Evolutionary conservation across 2,113 vertebrate species (phyloP), one percentile per base, ranked within the genome.

Genomic region (Prolemur simus): DNA sequence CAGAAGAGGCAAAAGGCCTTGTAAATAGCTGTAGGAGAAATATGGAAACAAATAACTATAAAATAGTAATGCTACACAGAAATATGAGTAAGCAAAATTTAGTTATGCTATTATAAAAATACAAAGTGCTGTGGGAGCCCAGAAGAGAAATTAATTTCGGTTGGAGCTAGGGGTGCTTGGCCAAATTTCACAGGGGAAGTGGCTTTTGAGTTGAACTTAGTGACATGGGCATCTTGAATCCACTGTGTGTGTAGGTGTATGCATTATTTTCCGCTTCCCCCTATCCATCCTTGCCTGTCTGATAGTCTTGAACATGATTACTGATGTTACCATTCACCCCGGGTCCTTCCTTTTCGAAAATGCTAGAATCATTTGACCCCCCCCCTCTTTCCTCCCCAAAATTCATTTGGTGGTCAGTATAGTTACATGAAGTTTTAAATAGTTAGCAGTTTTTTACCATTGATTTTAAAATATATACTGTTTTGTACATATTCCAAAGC

Each of bases 111-210:
- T 81, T 77, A 20, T 34, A 77, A 95, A 95, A 94, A 73, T 39
- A 15, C 37, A 29, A 58, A 91, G 32, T 73, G 27, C 54, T 32
- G 0, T 86, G 32, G 68, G 13, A 82, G 12, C 29, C 56, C 15
- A 95, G 66, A 68, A 80, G n/a, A 69, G 37, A 97, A 81, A 74
- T 56, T 64, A 56, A 71, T 81, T 95, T 37, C n/a, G 52, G 42
- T n/a, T 84, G 45, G 68, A 89, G 18, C 9, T 15, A 23, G 49
- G 3, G 54, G 49, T 77, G 20, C 49, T 88, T 45, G 29, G 66
- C 9, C n/a, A 45, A 5, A 17, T 71, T 80, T 93, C 27, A 80
- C 23, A 78, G 68, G 34, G 42, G 11, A 77, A 68, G 23, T 37
- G 23, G 42, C 94, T 74, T 86, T 60, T 73, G 63, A 87, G 39